phyloP scores from a whole-genome alignment of 1,140 invertebrate genomes.

The Riptortus pedestris region DNA sequence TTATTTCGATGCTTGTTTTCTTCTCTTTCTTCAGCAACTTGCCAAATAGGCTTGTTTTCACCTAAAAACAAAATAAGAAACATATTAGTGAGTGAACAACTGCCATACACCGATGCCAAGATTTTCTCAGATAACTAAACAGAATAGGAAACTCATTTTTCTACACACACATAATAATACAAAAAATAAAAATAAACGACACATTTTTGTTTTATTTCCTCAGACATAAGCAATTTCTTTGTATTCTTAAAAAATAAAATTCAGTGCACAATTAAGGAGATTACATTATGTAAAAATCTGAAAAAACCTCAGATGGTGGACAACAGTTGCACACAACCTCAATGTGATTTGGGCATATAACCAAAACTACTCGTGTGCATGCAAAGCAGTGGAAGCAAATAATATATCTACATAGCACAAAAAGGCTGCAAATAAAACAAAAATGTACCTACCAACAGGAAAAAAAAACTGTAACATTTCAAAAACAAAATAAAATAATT shows the following conservation, averaged over 20 bases:
- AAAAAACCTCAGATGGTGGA: conserved; percentile 20
- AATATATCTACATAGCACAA: background rate
- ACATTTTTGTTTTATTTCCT: no score
- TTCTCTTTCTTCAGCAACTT: conserved; percentile 95
- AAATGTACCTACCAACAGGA: conserved; percentile 4
- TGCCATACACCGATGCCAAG: conserved; percentile 3
- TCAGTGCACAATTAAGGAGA: no score
- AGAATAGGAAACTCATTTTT: background rate
- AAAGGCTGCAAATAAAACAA: background rate
- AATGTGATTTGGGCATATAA: background rate
- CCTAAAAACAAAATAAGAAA: conserved; percentile 41
- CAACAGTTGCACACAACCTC: conserved; percentile 23
- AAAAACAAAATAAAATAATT: background rate
- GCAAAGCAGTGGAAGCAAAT: conserved; percentile 19
- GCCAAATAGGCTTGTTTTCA: conserved; percentile 99
- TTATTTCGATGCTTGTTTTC: conserved; percentile 87
- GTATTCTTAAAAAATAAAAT: no score
- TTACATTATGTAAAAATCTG: conserved; percentile 11
- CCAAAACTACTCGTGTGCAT: conserved; percentile 9
- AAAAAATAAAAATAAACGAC: no score
- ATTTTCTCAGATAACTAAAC: background rate
- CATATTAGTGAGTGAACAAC: background rate
- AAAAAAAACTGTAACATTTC: no score
- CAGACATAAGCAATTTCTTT: no score
- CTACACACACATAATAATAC: background rate